Evolutionary conservation across 2,113 vertebrate species (phyloP).

Genomic region (Patagioenas fasciata): DNA sequence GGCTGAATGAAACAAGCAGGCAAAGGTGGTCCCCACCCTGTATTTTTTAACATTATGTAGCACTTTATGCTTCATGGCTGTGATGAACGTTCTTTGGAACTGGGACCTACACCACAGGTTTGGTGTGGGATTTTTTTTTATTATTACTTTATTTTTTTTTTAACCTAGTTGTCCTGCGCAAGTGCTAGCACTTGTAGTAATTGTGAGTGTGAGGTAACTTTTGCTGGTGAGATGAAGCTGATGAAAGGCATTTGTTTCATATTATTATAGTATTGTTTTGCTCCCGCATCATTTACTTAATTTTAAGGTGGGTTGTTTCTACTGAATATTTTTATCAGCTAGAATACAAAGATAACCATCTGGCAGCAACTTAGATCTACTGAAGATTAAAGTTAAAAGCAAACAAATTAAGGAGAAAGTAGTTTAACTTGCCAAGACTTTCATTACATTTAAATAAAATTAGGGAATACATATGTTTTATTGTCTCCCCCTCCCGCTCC

Average conservation of each 20-base stretch:
- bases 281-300: background rate
- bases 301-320: background rate
- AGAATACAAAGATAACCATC: background rate
- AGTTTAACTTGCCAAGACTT: background rate
- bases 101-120: background rate
- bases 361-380: conserved; percentile 11
- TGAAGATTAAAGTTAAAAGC: background rate
- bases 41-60: background rate
- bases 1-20: background rate
- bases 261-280: background rate
- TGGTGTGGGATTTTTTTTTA: no score
- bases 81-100: background rate
- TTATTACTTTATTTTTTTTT: background rate
- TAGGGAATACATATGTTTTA: background rate
- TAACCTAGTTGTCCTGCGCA: background rate
- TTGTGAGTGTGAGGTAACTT: background rate
- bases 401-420: background rate
- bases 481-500: background rate
- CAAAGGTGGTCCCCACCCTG: background rate
- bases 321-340: background rate
- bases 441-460: background rate
- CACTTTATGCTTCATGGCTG: background rate
- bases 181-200: background rate
- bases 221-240: background rate
- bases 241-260: background rate